Evolutionary conservation across 2,113 vertebrate species (phyloP), one percentile per base, ranked within the genome.

Genomic region (Colius striatus): DNA sequence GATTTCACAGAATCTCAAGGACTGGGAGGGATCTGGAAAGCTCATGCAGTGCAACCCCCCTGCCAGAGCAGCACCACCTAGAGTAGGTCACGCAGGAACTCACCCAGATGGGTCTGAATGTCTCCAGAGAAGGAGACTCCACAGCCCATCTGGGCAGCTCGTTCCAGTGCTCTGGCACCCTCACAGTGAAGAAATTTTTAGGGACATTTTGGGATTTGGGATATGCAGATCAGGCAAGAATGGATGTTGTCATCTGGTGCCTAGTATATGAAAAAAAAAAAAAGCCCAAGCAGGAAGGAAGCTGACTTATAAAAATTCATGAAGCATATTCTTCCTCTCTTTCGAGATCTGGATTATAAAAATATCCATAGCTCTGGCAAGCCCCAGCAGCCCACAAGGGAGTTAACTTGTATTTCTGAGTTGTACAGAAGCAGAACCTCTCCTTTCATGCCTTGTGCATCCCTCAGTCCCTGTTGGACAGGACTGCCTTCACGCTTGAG

Each of bases 261-360:
- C 10, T 48, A 48, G 53, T 89, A 13, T 67, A 80, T 27, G 5
- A 5, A 27, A 5, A 32, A 16, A 60, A 21, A 16, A 9, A 48
- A 51, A 51, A 11, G 5, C 4, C 16, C 7, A 50, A 27, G 45
- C 36, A 67, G 57, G 77, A 70, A 83, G 84, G 95, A 94, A 92
- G 60, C 48, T 74, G 75, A 13, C 6, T 58, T 51, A 58, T 41
- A 50, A 74, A 94, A 94, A 80, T 76, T 72, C 11, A 73, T 67
- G 62, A 29, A 71, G 75, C 25, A 2, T 89, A 2, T 66, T 82
- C 27, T 90, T 62, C 34, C 34, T 88, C 38, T 82, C 75, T 54
- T 94, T 91, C 18, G 47, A 45, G 74, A 68, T 30, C 14, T 73
- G 87, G 75, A 58, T 87, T 90, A 54, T 70, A 62, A 81, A 92